Percentiles rank a stretch among this genome's conserved stretches.
Evolutionary conservation across 2,888 invertebrate genomes (phyloP).

Genomic region (Gonocerus acuteangulatus): DNA sequence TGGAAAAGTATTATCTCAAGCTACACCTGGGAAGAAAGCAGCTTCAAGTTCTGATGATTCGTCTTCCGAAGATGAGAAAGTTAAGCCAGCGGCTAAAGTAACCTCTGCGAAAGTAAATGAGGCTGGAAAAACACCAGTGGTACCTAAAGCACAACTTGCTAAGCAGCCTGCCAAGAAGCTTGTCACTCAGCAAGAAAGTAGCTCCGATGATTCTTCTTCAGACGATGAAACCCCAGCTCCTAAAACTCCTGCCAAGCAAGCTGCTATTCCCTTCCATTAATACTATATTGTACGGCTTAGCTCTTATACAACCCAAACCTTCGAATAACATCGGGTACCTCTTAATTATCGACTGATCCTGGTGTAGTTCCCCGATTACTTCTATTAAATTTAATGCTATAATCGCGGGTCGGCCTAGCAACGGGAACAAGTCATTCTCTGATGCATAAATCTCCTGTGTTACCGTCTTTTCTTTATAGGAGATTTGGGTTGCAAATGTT

Average conservation of each 20-base stretch:
- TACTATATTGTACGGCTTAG: no score
- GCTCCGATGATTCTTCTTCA: not conserved
- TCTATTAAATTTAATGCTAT: no score
- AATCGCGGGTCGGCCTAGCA: no score
- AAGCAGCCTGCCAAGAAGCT: not conserved
- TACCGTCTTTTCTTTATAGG: no score
- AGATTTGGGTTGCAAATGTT: no score
- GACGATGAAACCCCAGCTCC: conserved; percentile 4
- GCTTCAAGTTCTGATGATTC: conserved; percentile 23
- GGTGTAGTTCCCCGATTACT: no score
- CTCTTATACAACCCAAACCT: no score
- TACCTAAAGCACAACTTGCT: not conserved
- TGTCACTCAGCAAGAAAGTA: conserved; percentile 2
- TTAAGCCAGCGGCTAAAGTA: not conserved
- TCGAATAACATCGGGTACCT: no score
- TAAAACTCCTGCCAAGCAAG: not conserved
- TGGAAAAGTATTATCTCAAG: conserved; percentile 30
- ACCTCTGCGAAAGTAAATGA: not conserved
- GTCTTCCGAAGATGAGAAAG: not conserved
- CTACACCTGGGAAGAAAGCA: conserved; percentile 9
- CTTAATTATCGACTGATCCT: no score
- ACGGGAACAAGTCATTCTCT: no score
- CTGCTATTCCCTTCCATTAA: no score
- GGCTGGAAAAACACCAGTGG: not conserved
- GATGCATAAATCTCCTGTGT: no score